Conservation (phyloP, 2,888 invertebrate species). For the Polydrusus tereticollis region DNA sequence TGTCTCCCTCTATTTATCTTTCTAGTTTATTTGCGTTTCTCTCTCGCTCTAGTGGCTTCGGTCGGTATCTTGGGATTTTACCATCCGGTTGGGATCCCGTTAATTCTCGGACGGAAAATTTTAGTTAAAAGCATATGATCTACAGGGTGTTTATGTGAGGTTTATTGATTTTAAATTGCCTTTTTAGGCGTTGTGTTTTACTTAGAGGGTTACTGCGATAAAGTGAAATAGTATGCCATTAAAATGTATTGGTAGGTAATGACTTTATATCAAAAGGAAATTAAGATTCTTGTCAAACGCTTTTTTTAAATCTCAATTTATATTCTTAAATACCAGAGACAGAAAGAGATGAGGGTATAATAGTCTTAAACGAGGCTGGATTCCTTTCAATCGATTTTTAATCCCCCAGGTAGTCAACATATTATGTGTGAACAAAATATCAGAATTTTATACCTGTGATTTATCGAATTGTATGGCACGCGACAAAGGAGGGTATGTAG, state of each 20-base stretch:
- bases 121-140: conserved; percentile 33
- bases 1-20: conserved; percentile 37
- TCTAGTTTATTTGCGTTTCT: conserved; percentile 36
- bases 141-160: conserved; percentile 37
- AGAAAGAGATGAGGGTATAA: background rate
- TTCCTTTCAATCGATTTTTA: background rate
- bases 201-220: background rate
- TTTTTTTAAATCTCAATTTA: too few species aligned
- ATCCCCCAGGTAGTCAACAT: conserved; percentile 4
- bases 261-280: too few species aligned
- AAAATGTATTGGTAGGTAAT: too few species aligned
- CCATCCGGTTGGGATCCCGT: conserved; percentile 40
- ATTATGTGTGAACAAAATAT: conserved; percentile 3
- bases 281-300: too few species aligned
- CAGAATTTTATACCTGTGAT: background rate
- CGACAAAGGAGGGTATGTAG: background rate
- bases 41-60: conserved; percentile 32
- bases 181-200: background rate
- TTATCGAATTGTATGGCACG: background rate
- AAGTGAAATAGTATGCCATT: too few species aligned
- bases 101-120: conserved; percentile 34
- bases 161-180: conserved; percentile 11
- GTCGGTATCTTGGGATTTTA: conserved; percentile 33
- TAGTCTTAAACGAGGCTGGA: background rate
- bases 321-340: background rate